Evolutionary conservation across 1,140 invertebrate genomes (phyloP).

Genomic region (Pteromalus puparum): DNA sequence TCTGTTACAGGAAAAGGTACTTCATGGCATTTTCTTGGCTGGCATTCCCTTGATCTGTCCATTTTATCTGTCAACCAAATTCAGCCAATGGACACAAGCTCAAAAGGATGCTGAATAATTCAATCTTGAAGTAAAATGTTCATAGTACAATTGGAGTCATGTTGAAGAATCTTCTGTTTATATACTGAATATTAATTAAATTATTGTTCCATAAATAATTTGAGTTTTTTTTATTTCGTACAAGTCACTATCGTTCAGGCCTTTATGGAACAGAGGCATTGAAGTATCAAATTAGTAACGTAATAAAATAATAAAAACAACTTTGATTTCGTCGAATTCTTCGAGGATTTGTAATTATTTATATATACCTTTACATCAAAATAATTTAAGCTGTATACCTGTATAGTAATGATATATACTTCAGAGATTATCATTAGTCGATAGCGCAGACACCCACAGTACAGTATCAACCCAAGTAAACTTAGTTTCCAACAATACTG

Average conservation of each 20-base stretch:
- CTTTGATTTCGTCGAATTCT: no score
- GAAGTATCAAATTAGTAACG: background rate
- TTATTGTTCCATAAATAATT: background rate
- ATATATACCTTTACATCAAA: no score
- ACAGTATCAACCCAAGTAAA: background rate
- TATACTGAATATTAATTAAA: background rate
- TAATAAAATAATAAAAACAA: no score
- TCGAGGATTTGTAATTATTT: no score
- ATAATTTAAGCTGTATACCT: no score
- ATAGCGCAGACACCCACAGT: background rate
- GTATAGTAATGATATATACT: no score
- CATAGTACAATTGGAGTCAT: background rate
- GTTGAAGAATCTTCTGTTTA: background rate
- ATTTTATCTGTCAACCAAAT: background rate
- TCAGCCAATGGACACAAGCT: background rate
- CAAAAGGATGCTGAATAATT: background rate
- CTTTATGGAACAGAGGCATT: background rate
- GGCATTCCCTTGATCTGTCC: background rate
- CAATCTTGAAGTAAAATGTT: background rate
- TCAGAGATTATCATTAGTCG: background rate
- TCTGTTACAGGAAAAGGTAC: conserved; percentile 35
- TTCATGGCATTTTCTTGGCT: background rate
- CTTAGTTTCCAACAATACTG: background rate
- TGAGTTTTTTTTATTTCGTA: background rate
- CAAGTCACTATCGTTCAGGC: background rate